Evolutionary conservation across 2,113 vertebrate genomes (phyloP), one percentile per base, ranked within the genome.

Genomic region (Istiophorus platypterus): DNA sequence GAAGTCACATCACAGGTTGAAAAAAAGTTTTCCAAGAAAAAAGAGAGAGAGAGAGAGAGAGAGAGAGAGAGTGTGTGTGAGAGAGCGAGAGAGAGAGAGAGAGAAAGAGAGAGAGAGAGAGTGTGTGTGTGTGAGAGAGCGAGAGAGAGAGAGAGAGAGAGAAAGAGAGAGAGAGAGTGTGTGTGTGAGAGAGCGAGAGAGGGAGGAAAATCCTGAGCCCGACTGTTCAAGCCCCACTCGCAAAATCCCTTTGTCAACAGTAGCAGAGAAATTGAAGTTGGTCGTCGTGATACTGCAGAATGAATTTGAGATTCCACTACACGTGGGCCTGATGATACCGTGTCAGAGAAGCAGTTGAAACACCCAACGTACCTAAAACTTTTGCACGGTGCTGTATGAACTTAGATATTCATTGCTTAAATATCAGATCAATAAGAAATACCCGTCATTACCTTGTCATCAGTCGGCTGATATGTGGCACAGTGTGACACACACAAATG

Each of bases 1-100:
- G 92, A 94, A 94, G 87, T 79, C 79, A 87, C 27, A 57, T 87
- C 82, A 82, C 81, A 85, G 76, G 77, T 75, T 72, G n/a, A n/a
- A 85, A 83, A 57, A 22, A 82, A 78, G 65, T 58, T 59, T 3
- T 18, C n/a, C n/a, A n/a, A 65, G 17, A 65, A 26, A 4, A 1
- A 3, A 65, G 29, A 4, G 1, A 1, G 18, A 22, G 18, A 51
- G 8, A 22, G 39, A 29, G 24, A 45, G 20, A 65, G 13, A n/a
- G n/a, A 65, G 17, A 65, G 22, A 4, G 0, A 3, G 18, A 6
- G 18, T 2, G 7, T 2, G 39, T 34, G 31, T 3, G 31, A 6
- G 31, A 6, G 31, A 27, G n/a, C 9, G 49, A 6, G 6, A 34
- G 3, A 34, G 31, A 6, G 31, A 45, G 42, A 45, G 14, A 65